Percentiles rank a stretch among this genome's conserved stretches.
Evolutionary conservation across 2,888 invertebrate genomes (phyloP).

Genomic region (Ennomos fuscantarius): DNA sequence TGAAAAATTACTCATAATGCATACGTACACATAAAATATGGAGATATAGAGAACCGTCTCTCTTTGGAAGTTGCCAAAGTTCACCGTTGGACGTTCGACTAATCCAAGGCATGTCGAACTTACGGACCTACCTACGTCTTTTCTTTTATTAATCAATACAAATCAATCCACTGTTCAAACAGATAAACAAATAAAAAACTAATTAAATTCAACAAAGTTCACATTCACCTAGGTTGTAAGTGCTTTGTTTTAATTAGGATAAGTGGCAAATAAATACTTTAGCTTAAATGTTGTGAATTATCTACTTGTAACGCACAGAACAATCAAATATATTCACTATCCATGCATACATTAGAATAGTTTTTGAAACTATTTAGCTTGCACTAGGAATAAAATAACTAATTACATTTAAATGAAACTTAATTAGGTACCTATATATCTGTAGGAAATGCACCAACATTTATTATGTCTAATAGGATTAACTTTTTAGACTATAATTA

Average conservation of each 20-base stretch:
- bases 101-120: too few species aligned
- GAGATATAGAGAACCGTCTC: too few species aligned
- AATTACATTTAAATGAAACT: not conserved
- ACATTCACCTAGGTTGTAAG: too few species aligned
- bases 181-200: too few species aligned
- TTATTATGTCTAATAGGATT: slow-evolving; percentile 6
- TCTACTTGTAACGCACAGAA: slow-evolving; percentile 14
- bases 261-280: slow-evolving; percentile 2
- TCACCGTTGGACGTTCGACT: too few species aligned
- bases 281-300: slow-evolving; percentile 10
- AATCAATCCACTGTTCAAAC: too few species aligned
- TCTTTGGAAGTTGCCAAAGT: too few species aligned
- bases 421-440: slow-evolving; percentile 11
- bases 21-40: too few species aligned
- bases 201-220: too few species aligned
- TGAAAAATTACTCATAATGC: too few species aligned
- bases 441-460: slow-evolving; percentile 30
- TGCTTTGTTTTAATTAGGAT: not conserved
- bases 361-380: slow-evolving; percentile 18
- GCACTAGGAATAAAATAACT: slow-evolving; percentile 14
- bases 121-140: too few species aligned
- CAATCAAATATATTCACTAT: slow-evolving; percentile 14
- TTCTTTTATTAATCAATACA: too few species aligned
- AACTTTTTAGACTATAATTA: not conserved
- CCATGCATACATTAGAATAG: slow-evolving; percentile 9